A percentile compares a stretch with the other conserved stretches of the same genome.
Evolutionary conservation across 2,797 vertebrate species (phyloP).

Genomic region (Melanogrammus aeglefinus): DNA sequence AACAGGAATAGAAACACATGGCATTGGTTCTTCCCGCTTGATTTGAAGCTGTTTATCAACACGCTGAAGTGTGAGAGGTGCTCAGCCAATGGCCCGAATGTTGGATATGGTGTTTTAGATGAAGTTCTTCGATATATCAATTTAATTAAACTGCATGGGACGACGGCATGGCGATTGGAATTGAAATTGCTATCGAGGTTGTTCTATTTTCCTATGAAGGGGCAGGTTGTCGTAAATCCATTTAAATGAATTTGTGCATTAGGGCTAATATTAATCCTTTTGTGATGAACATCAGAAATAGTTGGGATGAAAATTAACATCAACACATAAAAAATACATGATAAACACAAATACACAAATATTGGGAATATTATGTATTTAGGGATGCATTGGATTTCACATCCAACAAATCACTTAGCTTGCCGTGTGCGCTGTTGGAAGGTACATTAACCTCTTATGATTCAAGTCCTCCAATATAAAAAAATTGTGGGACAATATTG

Average conservation of each 20-base stretch:
- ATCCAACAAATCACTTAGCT: background rate
- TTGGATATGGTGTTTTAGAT: background rate
- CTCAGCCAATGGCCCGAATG: background rate
- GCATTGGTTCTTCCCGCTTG: background rate
- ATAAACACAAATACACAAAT: background rate
- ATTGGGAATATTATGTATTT: background rate
- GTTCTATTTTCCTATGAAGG: background rate
- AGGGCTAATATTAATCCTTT: background rate
- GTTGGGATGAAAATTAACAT: background rate
- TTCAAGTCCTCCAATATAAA: background rate
- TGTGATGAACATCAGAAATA: background rate
- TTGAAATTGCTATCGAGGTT: background rate
- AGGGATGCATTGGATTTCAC: background rate
- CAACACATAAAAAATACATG: background rate
- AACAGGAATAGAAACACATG: conserved; percentile 42
- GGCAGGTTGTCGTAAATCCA: background rate
- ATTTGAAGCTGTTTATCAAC: conserved; percentile 6
- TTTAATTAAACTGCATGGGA: background rate
- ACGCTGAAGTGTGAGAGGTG: background rate
- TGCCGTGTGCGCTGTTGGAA: background rate
- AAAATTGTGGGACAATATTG: background rate
- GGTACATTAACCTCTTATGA: background rate
- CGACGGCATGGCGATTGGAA: background rate
- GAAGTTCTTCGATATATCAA: background rate
- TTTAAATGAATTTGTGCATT: background rate